Evolutionary conservation across 2,888 invertebrate species (phyloP).

Genomic region (Polyommatus icarus): DNA sequence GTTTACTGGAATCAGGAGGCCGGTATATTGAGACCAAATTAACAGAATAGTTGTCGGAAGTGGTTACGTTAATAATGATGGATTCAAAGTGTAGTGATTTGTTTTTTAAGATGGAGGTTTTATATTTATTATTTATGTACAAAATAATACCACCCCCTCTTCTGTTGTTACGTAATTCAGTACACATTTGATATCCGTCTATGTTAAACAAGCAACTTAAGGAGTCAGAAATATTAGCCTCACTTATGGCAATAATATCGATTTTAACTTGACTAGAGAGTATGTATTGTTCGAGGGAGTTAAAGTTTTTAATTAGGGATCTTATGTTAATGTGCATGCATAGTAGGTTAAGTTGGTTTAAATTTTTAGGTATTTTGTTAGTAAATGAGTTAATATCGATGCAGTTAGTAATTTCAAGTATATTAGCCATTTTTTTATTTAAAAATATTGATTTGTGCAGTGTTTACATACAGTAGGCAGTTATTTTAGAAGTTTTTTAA

Average conservation of each 20-base stretch:
- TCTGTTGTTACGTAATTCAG: constrained; percentile 37
- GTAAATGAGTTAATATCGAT: constrained; percentile 31
- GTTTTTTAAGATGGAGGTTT: constrained; percentile 30
- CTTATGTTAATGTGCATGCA: neutral
- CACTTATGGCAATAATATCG: constrained; percentile 40
- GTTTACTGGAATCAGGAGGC: neutral
- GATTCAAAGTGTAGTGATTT: constrained; percentile 37
- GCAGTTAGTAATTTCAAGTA: constrained; percentile 35
- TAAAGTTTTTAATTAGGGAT: constrained; percentile 10
- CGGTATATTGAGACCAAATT: neutral
- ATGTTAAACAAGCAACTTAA: constrained; percentile 40
- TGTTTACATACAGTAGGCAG: neutral
- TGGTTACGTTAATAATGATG: neutral
- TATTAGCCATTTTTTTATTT: constrained; percentile 1
- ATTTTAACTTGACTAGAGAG: constrained; percentile 9
- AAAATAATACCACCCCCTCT: constrained; percentile 42
- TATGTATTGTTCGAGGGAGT: neutral
- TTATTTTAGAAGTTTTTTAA: neutral
- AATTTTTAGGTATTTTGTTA: constrained; percentile 27
- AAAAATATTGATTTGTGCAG: neutral
- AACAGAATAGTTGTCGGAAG: neutral
- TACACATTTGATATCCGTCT: constrained; percentile 42
- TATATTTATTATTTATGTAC: constrained; percentile 35
- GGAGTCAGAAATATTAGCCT: constrained; percentile 39
- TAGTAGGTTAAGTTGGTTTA: neutral